These are phyloP conservation scores for Druceiella hillmani DNA, from an alignment of 2,888 invertebrate genomes.

Conservation along the genomic window DNA sequence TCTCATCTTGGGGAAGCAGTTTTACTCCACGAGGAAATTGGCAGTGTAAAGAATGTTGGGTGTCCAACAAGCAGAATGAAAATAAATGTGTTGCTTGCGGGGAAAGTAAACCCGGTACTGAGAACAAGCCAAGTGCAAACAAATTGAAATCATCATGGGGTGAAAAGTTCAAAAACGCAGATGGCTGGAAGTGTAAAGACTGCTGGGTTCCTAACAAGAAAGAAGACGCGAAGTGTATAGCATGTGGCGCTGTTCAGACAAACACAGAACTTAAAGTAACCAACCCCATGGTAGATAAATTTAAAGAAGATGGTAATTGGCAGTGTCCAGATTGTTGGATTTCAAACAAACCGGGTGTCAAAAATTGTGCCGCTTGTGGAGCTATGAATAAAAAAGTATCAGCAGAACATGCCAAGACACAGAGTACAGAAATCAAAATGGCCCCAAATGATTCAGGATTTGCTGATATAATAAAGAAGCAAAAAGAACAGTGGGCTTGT, in stretches of 20 bases:
- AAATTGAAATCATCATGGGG: constrained; percentile 16
- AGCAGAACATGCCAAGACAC: no score
- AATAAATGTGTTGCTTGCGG: constrained; percentile 35
- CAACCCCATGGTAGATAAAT: no score
- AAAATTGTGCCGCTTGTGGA: constrained; percentile 36
- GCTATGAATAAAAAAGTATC: no score
- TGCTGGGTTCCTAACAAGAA: constrained; percentile 33
- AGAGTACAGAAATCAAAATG: no score
- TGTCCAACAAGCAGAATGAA: constrained; percentile 29
- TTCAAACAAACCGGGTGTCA: constrained; percentile 29
- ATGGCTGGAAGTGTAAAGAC: constrained; percentile 33
- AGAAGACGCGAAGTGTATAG: constrained; percentile 29
- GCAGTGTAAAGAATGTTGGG: constrained; percentile 33
- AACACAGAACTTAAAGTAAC: constrained; percentile 11
- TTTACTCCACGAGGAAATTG: no score
- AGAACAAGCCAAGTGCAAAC: constrained; percentile 24
- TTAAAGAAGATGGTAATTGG: constrained; percentile 29
- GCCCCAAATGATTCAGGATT: no score
- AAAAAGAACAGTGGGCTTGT: no score
- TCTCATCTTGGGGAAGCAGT: no score
- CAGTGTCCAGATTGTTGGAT: constrained; percentile 34
- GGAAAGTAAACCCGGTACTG: constrained; percentile 23
- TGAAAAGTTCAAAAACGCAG: constrained; percentile 15
- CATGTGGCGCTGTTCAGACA: constrained; percentile 30
- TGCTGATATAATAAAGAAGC: no score